Evolutionary conservation across 2,113 vertebrate genomes (phyloP).

Genomic region (Prunella himalayana): DNA sequence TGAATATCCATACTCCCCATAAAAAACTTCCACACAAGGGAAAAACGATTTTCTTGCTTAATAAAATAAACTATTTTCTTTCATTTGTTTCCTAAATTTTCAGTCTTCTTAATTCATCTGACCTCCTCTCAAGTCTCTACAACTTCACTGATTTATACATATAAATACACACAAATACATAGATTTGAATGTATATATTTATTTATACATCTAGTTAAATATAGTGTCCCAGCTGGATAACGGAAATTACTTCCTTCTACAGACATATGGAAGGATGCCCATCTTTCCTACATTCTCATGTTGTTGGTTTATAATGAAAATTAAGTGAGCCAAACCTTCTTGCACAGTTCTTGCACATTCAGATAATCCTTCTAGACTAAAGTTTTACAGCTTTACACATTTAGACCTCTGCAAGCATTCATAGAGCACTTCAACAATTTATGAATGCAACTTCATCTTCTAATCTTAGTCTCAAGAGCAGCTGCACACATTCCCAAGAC

Average conservation of each 20-base stretch:
- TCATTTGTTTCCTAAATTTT: neutral
- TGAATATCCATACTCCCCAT: neutral
- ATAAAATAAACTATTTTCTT: neutral
- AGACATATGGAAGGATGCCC: neutral
- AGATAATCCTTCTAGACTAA: neutral
- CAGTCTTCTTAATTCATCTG: neutral
- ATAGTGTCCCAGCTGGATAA: neutral
- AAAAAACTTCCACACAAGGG: neutral
- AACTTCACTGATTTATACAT: neutral
- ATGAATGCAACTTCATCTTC: neutral
- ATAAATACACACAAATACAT: neutral
- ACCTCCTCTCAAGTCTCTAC: neutral
- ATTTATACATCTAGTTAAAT: neutral
- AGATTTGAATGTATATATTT: neutral
- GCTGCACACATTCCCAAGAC: neutral
- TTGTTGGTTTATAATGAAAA: neutral
- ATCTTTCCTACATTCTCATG: neutral
- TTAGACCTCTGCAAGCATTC: neutral
- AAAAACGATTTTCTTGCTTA: neutral
- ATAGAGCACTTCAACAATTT: neutral
- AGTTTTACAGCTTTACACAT: neutral
- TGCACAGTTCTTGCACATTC: fast-evolving
- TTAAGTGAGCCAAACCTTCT: neutral
- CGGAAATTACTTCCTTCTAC: neutral
- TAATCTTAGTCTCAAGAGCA: neutral